Evolutionary conservation across 2,113 vertebrate genomes (phyloP).

Genomic region (Beaufortia kweichowensis): DNA sequence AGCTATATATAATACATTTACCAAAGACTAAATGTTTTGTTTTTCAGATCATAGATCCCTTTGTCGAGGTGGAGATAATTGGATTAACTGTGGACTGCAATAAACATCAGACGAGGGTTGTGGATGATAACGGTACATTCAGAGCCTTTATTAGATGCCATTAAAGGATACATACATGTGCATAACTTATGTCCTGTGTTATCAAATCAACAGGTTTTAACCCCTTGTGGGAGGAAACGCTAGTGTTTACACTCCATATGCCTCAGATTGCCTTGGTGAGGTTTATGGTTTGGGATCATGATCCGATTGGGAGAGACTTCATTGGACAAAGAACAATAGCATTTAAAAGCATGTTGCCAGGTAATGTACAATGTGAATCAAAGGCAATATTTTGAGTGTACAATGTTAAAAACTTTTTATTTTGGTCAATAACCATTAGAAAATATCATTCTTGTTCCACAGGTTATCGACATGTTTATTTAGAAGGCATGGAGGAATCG

Average conservation of each 20-base stretch:
- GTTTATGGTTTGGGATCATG: conserved; percentile 94
- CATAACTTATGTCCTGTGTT: background rate
- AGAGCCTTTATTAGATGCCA: too few relatives aligned
- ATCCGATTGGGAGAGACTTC: conserved; percentile 92
- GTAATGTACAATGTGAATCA: conserved; percentile 64
- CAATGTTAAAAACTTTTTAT: background rate
- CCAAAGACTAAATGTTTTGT: conserved; percentile 6
- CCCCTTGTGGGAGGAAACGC: conserved; percentile 96
- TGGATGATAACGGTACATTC: conserved; percentile 90
- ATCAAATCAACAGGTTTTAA: conserved; percentile 83
- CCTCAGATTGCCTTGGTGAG: conserved; percentile 86
- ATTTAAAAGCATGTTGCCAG: conserved; percentile 93
- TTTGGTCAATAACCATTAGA: background rate
- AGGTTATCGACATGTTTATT: conserved; percentile 96
- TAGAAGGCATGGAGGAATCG: conserved; percentile 91
- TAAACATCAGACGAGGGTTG: conserved; percentile 92
- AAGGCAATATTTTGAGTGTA: background rate
- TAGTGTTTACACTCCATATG: conserved; percentile 92
- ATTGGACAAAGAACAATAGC: conserved; percentile 93
- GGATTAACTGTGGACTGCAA: conserved; percentile 89
- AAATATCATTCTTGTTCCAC: conserved; percentile 9
- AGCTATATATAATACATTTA: background rate
- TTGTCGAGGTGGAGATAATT: conserved; percentile 95
- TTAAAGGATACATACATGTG: too few relatives aligned
- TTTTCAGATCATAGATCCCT: conserved; percentile 93